phyloP scores from a whole-genome alignment of 2,888 invertebrate genomes.

The Crematogaster levior region DNA sequence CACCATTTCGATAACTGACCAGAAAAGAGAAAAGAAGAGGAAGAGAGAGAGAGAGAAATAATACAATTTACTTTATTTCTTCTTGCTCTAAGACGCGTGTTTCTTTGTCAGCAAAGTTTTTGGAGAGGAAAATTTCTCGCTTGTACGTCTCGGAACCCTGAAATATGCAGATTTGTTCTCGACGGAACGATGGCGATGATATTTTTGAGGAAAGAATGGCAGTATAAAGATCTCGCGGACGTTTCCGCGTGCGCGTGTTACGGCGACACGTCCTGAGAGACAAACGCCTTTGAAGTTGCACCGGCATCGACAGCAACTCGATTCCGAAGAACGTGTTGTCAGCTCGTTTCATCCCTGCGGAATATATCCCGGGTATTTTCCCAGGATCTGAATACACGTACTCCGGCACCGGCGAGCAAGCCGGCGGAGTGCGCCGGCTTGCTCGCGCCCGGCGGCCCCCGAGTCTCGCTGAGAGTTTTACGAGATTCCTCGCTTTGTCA shows the following conservation, averaged over 20 bases:
- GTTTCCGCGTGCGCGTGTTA: slow-evolving; percentile 11
- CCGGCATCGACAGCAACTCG: slow-evolving; percentile 62
- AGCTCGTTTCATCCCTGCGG: slow-evolving; percentile 57
- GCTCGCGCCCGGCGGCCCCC: neutral
- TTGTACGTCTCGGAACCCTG: neutral
- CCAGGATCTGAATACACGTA: slow-evolving; percentile 68
- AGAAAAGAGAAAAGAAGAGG: neutral
- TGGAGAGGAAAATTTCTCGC: neutral
- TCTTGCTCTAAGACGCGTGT: neutral
- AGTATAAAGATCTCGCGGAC: slow-evolving; percentile 31
- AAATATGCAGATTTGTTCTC: slow-evolving; percentile 27
- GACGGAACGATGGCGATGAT: slow-evolving; percentile 31
- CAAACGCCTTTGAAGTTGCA: slow-evolving; percentile 65
- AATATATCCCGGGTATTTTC: slow-evolving; percentile 63
- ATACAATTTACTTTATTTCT: neutral
- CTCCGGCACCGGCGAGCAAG: too few relatives aligned
- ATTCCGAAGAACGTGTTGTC: slow-evolving; percentile 64
- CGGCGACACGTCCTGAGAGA: slow-evolving; percentile 56
- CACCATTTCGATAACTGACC: neutral
- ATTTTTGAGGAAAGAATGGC: slow-evolving; percentile 33
- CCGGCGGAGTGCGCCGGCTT: slow-evolving; percentile 43
- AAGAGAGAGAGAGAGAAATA: neutral
- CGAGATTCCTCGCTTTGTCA: slow-evolving; percentile 68
- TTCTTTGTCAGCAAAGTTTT: slow-evolving; percentile 11
- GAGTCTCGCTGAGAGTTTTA: slow-evolving; percentile 58